phyloP scores from a whole-genome alignment of 2,113 vertebrate species.

The Amphilophus citrinellus region DNA sequence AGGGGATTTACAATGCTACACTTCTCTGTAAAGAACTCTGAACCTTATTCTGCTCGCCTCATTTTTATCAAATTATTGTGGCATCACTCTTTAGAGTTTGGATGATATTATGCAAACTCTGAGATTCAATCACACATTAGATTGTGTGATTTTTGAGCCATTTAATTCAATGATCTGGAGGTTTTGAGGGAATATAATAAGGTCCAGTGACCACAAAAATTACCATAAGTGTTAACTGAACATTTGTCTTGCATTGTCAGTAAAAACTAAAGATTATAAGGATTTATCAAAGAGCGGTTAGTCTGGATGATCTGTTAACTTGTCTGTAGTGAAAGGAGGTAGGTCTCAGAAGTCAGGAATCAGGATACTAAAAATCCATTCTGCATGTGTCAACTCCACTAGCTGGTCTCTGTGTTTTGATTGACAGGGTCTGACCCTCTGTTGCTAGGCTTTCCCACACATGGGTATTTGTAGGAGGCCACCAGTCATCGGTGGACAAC shows the following conservation, averaged over 20 bases:
- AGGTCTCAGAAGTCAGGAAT: constrained; percentile 20
- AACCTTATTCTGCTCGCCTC: constrained; percentile 10
- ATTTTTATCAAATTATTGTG: constrained; percentile 51
- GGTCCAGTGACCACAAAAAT: background rate
- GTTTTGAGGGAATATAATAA: constrained; percentile 11
- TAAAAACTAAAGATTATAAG: background rate
- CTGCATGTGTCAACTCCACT: constrained; percentile 44
- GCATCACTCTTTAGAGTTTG: constrained; percentile 21
- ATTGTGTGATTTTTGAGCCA: background rate
- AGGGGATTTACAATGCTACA: constrained; percentile 40
- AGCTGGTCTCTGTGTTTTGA: constrained; percentile 60
- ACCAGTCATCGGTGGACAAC: constrained; percentile 70
- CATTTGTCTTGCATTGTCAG: background rate
- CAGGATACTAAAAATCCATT: constrained; percentile 15
- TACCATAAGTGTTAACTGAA: background rate
- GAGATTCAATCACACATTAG: background rate
- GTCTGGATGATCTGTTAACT: background rate
- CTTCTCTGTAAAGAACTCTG: constrained; percentile 6
- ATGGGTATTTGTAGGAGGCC: constrained; percentile 72
- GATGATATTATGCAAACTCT: background rate
- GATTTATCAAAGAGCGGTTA: background rate
- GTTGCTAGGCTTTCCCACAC: constrained; percentile 76
- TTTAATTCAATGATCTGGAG: background rate
- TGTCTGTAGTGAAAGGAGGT: background rate
- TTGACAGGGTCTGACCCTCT: constrained; percentile 74